These are phyloP conservation scores for Dryas iulia DNA, from an alignment of 1,140 invertebrate species.

Conservation along the genomic window DNA sequence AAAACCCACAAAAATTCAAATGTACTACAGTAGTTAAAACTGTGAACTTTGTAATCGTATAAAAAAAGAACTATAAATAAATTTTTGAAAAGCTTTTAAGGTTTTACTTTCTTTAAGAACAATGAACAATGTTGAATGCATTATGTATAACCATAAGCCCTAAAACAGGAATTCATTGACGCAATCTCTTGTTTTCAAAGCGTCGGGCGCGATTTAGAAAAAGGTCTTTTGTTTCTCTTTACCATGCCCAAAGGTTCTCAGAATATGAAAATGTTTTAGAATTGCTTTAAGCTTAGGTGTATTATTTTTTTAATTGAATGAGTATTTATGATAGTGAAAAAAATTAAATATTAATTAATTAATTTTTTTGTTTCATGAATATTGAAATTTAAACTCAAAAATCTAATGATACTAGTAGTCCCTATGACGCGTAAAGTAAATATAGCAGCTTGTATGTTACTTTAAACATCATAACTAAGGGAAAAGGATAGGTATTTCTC, in stretches of 20 bases:
- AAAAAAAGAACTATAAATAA: background rate
- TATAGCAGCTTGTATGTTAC: no score
- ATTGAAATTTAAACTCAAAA: no score
- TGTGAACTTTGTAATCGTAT: background rate
- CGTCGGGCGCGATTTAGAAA: constrained; percentile 60
- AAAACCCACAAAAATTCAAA: no score
- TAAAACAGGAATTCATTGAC: constrained; percentile 46
- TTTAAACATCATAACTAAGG: no score
- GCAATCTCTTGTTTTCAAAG: constrained; percentile 56
- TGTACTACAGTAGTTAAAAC: no score
- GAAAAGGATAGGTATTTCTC: no score
- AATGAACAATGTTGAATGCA: constrained; percentile 22
- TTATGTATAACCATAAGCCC: constrained; percentile 24
- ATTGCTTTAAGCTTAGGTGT: background rate
- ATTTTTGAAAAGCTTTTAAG: background rate
- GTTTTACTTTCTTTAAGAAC: constrained; percentile 12
- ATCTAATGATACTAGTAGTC: no score
- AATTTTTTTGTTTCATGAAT: no score
- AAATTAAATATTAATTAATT: no score
- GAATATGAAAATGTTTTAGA: background rate
- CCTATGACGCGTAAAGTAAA: no score
- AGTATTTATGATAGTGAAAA: no score
- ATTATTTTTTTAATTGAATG: no score
- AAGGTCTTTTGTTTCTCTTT: constrained; percentile 61
- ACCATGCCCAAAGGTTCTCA: constrained; percentile 40